These are phyloP conservation scores for Cremastinae sp. DNA, from an alignment of 2,888 invertebrate genomes.

Conservation along the genomic window DNA sequence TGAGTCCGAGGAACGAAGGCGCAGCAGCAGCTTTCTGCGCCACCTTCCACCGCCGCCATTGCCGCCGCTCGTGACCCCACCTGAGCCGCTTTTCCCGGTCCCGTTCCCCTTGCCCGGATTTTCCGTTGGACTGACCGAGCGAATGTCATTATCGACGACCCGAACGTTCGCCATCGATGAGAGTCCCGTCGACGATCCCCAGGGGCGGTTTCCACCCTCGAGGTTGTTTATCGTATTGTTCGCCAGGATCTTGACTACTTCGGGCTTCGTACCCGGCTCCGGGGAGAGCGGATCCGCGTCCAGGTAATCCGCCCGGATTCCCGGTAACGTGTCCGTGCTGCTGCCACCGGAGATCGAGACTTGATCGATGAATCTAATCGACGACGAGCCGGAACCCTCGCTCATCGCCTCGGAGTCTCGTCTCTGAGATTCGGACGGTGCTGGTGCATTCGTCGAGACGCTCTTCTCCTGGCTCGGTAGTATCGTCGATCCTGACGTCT, in stretches of 20 bases:
- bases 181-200: conserved; percentile 23
- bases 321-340: conserved; percentile 77
- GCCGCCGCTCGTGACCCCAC: conserved; percentile 10
- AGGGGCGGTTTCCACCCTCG: conserved; percentile 2
- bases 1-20: conserved; percentile 81
- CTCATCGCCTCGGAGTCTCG: conserved; percentile 75
- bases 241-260: conserved; percentile 16
- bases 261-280: conserved; percentile 64
- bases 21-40: conserved; percentile 82
- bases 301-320: conserved; percentile 74
- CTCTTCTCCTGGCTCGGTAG: conserved; percentile 63
- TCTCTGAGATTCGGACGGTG: conserved; percentile 50
- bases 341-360: conserved; percentile 74
- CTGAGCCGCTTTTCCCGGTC: conserved; percentile 30
- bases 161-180: conserved; percentile 40
- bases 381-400: conserved; percentile 75
- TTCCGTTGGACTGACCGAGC: conserved; percentile 14
- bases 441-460: conserved; percentile 42
- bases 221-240: conserved; percentile 40
- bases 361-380: conserved; percentile 78
- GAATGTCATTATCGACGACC: conserved; percentile 43
- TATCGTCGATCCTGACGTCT: conserved; percentile 43
- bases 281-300: conserved; percentile 75
- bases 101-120: conserved; percentile 21
- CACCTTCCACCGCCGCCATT: conserved; percentile 79